Percentiles rank a stretch among this genome's conserved stretches.
phyloP scores from a whole-genome alignment of 1,140 invertebrate genomes.

The Philopotamus ludificatus region DNA sequence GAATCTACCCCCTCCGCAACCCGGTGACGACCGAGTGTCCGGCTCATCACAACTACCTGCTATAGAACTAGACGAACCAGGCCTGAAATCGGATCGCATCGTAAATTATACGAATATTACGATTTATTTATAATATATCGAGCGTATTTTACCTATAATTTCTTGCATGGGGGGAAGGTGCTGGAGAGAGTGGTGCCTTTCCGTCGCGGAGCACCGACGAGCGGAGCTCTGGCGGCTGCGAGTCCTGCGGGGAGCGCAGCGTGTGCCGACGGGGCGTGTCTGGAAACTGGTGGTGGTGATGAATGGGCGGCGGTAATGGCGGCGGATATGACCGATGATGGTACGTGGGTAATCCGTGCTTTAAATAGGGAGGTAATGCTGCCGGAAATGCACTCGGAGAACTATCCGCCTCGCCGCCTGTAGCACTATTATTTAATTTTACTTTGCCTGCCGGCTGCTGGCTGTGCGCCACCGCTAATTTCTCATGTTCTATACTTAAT shows the following conservation, averaged over 20 bases:
- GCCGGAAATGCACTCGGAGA: conserved; percentile 55
- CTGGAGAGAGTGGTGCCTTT: conserved; percentile 58
- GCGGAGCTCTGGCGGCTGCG: conserved; percentile 45
- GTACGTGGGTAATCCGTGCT: conserved; percentile 51
- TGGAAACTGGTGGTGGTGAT: conserved; percentile 46
- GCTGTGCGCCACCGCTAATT: conserved; percentile 67
- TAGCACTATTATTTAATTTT: conserved; percentile 43
- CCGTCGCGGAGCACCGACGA: conserved; percentile 55
- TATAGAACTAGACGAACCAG: conserved; percentile 54
- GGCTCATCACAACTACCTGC: conserved; percentile 56
- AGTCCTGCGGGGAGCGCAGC: conserved; percentile 53
- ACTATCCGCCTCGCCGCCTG: conserved; percentile 45
- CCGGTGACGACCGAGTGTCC: conserved; percentile 54
- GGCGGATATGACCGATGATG: conserved; percentile 55
- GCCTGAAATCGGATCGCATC: conserved; percentile 45
- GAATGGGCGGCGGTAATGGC: conserved; percentile 63
- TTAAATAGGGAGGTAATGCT: conserved; percentile 57
- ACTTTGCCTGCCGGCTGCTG: conserved; percentile 54
- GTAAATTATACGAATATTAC: not conserved
- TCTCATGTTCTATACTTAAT: conserved; percentile 74
- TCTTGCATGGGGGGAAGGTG: conserved; percentile 60
- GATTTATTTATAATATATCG: not conserved
- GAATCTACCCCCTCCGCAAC: conserved; percentile 47
- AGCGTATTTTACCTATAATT: conserved; percentile 49
- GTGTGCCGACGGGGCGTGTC: conserved; percentile 53